Evolutionary conservation across 2,113 vertebrate species (phyloP).

Genomic region (Aphelocoma coerulescens): DNA sequence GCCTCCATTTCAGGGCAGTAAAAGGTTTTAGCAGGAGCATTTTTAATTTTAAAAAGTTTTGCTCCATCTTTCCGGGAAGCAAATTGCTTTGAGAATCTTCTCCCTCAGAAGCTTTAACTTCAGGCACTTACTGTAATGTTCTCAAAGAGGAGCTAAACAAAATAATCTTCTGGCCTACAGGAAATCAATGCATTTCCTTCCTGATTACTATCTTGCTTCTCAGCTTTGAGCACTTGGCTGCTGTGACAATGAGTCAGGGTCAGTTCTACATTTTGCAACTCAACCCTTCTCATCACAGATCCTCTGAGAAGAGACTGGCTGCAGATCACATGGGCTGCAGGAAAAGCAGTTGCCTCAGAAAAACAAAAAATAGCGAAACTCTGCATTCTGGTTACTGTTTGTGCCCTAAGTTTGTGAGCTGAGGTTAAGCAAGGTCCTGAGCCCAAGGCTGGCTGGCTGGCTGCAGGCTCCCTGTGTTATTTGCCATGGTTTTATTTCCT

Average conservation of each 20-base stretch:
- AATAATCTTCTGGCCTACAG: conserved; percentile 24
- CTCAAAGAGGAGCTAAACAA: conserved; percentile 21
- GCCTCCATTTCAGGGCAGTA: not conserved
- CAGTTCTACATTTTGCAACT: conserved; percentile 45
- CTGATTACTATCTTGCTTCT: conserved; percentile 43
- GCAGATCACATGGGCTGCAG: not conserved
- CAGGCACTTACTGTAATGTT: conserved; percentile 32
- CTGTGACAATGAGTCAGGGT: conserved; percentile 50
- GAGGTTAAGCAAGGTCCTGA: not conserved
- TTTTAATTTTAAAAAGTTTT: not conserved
- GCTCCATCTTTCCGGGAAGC: not conserved
- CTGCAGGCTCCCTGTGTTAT: not conserved
- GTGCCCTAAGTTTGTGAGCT: not conserved
- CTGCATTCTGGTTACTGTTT: not conserved
- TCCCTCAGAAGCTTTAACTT: not conserved
- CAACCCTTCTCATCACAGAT: not conserved
- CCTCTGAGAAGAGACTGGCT: not conserved
- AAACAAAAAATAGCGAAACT: not conserved
- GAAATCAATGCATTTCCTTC: conserved; percentile 65
- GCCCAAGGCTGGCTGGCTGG: not conserved
- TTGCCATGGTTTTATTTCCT: not conserved
- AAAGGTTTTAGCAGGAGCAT: not conserved
- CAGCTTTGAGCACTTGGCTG: conserved; percentile 44
- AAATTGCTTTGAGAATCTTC: not conserved
- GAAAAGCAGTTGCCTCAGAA: not conserved